Percentiles rank a stretch among this genome's conserved stretches.
These are phyloP conservation scores for Cetoscarus ocellatus DNA, from an alignment of 2,797 vertebrate species.

Conservation along the genomic window DNA sequence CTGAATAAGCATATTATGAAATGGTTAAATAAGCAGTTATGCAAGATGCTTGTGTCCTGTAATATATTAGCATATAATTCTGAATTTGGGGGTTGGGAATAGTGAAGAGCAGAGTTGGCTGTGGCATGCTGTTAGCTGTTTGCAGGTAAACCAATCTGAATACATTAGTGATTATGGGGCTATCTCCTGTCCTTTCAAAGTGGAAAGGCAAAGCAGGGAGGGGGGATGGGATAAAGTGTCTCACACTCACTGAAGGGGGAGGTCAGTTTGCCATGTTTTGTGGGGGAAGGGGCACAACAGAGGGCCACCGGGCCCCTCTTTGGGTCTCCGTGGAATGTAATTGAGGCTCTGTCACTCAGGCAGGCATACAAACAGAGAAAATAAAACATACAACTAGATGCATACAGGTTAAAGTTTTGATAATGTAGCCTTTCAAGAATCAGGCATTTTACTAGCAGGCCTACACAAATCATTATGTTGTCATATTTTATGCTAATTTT, in stretches of 20 bases:
- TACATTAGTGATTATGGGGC: conserved; percentile 82
- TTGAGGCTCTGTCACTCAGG: conserved; percentile 60
- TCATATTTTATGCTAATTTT: not conserved
- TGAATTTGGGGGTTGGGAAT: conserved; percentile 45
- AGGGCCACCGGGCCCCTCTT: conserved; percentile 80
- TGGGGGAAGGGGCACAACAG: conserved; percentile 86
- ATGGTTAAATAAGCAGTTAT: not conserved
- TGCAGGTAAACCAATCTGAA: conserved; percentile 86
- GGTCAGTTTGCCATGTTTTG: conserved; percentile 81
- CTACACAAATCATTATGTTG: not conserved
- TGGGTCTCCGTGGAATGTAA: conserved; percentile 80
- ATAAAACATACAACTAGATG: conserved; percentile 18
- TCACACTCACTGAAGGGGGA: conserved; percentile 79
- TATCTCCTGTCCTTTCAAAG: conserved; percentile 86
- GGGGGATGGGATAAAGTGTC: conserved; percentile 81
- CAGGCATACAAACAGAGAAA: conserved; percentile 42
- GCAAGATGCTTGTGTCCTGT: conserved; percentile 11
- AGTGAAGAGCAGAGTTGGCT: conserved; percentile 38
- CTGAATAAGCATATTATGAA: no score
- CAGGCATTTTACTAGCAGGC: no score
- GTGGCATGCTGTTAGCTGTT: conserved; percentile 69
- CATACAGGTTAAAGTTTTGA: not conserved
- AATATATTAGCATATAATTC: conserved; percentile 26
- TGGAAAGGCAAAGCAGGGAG: conserved; percentile 61
- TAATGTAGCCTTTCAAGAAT: not conserved